Evolutionary conservation across 2,113 vertebrate species (phyloP).

Genomic region (Ophiodon elongatus): DNA sequence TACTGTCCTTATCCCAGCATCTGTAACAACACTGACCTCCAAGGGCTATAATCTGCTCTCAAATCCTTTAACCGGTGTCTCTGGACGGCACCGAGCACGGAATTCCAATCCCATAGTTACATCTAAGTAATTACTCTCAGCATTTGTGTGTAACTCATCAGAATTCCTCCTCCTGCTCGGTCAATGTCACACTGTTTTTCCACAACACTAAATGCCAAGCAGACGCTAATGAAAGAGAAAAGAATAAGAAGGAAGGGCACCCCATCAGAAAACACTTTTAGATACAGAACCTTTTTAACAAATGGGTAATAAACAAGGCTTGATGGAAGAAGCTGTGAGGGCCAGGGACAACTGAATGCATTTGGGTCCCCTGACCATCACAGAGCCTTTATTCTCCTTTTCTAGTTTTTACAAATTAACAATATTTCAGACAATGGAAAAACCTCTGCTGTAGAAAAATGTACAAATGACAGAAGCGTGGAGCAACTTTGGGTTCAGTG

Average conservation of each 20-base stretch:
- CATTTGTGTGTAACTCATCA: conserved; percentile 34
- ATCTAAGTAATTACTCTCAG: conserved; percentile 32
- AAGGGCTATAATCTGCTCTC: conserved; percentile 60
- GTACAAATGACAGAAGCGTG: not conserved
- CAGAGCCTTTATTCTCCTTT: not conserved
- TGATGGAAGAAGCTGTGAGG: not conserved
- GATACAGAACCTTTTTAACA: not conserved
- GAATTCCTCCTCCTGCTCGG: conserved; percentile 29
- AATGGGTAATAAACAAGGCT: conserved; percentile 17
- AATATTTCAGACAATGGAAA: not conserved
- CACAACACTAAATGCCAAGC: conserved; percentile 14
- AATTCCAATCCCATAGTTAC: conserved; percentile 25
- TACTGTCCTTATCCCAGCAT: conserved; percentile 33
- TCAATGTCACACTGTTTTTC: conserved; percentile 54
- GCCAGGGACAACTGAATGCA: not conserved
- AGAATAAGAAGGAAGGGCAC: not conserved
- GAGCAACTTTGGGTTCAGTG: not conserved
- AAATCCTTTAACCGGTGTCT: conserved; percentile 44
- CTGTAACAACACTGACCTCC: conserved; percentile 49
- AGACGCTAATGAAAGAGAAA: conserved; percentile 16
- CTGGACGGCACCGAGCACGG: conserved; percentile 17
- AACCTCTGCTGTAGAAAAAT: not conserved
- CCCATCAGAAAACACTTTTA: not conserved
- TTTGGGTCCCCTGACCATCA: not conserved
- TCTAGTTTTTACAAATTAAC: too few species aligned